Evolutionary conservation across 2,797 vertebrate genomes (phyloP), one percentile per base, ranked within the genome.

Genomic region (Poeciliopsis presidionis): DNA sequence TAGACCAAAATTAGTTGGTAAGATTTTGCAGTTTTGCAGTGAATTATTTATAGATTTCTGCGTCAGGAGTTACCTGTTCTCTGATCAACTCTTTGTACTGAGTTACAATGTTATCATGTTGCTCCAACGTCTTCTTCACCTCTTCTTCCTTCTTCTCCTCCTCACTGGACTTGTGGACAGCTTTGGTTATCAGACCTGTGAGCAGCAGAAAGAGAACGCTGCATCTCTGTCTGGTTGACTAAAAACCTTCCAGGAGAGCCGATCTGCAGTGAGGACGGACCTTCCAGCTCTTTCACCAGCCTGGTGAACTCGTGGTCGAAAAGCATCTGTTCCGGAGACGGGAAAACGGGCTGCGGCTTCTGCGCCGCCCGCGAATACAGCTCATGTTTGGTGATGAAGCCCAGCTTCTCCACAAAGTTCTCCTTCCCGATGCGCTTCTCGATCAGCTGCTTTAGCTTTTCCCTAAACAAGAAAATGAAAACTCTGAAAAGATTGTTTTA

Each of bases 291-390:
- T 91, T 99, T 99, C 11, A 99, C 97, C 51, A 99, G 94, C 87
- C 98, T 98, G 59, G 98, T 99, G 93, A 99, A 99, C 87, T 99
- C 98, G 13, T 99, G 98, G 93, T 99, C 98, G 51, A 99, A 99
- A 92, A 99, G 96, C 98, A 99, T 97, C 91, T 97, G 97, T 73
- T 99, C 98, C 3, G 98, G 97, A 84, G 96, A 97, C 6, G 96
- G 96, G 86, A 98, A 99, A 82, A 96, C 93, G 0, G 98, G 98
- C 90, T 99, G 98, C 0, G 98, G 98, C 92, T 99, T 99, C 94
- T 98, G 98, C 47, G 96, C 97, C 0, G 98, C 98, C 78, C 97
- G 96, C 0, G 98, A 99, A 92, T 99, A 99, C 74, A 98, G 94
- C 88, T 99, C 98, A 2, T 99, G 98, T 84, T 99, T 99, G 86